Evolutionary conservation across 2,797 vertebrate species (phyloP).

Genomic region (Phoebastria nigripes): DNA sequence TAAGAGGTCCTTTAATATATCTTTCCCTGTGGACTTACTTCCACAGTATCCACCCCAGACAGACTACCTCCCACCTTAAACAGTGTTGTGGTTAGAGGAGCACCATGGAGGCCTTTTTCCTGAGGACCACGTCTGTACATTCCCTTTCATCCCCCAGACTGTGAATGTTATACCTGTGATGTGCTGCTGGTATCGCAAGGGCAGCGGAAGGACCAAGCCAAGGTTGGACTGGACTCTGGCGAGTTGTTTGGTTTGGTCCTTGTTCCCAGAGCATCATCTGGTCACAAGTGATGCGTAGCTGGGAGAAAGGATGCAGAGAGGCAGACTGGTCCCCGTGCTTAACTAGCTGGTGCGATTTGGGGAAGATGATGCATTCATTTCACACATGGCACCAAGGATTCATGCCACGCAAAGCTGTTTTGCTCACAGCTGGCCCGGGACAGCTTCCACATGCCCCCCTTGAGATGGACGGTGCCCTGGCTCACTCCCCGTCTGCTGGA

Average conservation of each 20-base stretch:
- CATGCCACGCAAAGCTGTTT: not conserved
- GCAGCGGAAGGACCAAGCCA: not conserved
- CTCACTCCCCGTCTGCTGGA: not conserved
- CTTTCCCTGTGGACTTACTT: not conserved
- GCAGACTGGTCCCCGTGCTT: not conserved
- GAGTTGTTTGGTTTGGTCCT: not conserved
- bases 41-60: not conserved
- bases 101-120: not conserved
- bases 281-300: not conserved
- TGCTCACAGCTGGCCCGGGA: not conserved
- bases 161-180: not conserved
- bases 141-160: not conserved
- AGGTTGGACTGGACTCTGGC: not conserved
- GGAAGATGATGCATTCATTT: fast-evolving
- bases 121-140: fast-evolving
- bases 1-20: not conserved
- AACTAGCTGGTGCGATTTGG: not conserved
- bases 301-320: not conserved
- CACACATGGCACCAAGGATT: not conserved
- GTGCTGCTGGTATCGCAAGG: not conserved
- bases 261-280: not conserved
- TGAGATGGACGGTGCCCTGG: not conserved
- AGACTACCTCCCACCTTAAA: not conserved
- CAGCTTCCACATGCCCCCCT: not conserved
- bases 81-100: not conserved